These are phyloP conservation scores for Chloropsis hardwickii DNA, from an alignment of 2,113 vertebrate genomes.

Conservation along the genomic window DNA sequence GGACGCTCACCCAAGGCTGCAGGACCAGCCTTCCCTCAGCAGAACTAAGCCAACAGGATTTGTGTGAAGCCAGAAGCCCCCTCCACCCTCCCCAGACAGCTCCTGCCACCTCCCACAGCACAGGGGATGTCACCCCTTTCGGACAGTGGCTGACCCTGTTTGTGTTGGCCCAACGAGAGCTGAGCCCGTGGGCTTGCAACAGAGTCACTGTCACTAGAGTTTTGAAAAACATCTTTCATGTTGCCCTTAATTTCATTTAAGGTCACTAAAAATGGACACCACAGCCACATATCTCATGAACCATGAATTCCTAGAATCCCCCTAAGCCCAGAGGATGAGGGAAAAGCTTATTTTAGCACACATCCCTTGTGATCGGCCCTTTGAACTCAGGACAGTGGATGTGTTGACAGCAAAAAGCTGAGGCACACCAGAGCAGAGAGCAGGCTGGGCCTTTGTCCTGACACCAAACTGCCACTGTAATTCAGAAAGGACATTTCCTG, in stretches of 20 bases:
- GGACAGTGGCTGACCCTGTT: not conserved
- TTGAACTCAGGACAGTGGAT: not conserved
- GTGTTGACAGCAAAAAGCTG: not conserved
- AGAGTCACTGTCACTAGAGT: not conserved
- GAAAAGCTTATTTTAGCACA: slow-evolving; percentile 28
- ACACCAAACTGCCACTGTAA: not conserved
- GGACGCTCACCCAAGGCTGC: not conserved
- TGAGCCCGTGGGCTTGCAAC: not conserved
- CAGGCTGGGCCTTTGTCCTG: not conserved
- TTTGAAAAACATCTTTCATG: not conserved
- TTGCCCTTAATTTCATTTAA: slow-evolving; percentile 44
- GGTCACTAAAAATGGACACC: slow-evolving; percentile 39
- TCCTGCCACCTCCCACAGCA: not conserved
- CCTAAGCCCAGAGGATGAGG: slow-evolving; percentile 46
- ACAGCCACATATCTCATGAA: not conserved
- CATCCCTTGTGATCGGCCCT: slow-evolving; percentile 16
- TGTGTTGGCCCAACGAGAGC: not conserved
- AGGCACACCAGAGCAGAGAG: not conserved
- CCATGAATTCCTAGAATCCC: slow-evolving; percentile 30
- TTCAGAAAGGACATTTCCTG: not conserved
- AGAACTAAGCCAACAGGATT: not conserved
- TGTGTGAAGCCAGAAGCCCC: not conserved
- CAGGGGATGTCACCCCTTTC: not conserved
- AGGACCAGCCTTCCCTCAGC: not conserved
- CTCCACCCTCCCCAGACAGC: not conserved